Base-by-base conservation (phyloP, 1,140 invertebrate genomes). In the Lordiphosa mommai region DNA sequence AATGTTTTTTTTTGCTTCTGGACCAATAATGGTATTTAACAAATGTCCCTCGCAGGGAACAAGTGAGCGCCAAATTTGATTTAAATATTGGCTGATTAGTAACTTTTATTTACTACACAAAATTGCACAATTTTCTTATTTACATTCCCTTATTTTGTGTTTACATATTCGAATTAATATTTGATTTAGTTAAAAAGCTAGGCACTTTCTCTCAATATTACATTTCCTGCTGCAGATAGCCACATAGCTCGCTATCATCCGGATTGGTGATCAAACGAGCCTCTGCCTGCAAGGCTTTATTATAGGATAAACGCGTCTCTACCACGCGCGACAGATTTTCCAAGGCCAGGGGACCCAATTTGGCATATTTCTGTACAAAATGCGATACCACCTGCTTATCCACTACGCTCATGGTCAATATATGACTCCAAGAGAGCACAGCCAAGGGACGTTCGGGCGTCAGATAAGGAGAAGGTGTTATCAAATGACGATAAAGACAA, bases 401-500 rank as follows among this genome's bases (percentile, higher is more conserved):
- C 0, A 95, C 92, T 27, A 91, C 91, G 2, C 93, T 93, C 94
- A 96, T 95, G 52, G 92, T 90, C 9, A 96, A 82, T 46, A 91
- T 90, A 76, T 92, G 92, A 13, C 95, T 94, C 95, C 95, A 96
- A 1, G 94, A 90, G 2, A 96, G 87, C 61, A 97, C 72, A 2
- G 93, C 95, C 2, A 96, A 86, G 0, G 95, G 95, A 92, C 93
- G 90, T 16, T 93, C 90, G 29, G 88, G 72, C 29, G 90, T 88
- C 2, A 97, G 77, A 12, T 91, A 63, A 65, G 90, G 92, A 51
- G 93, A 94, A 0, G 96, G 94, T 3, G 95, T 94, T 44, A 97
- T 96, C 0, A 97, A 89, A 86, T 97, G 94, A 47, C 95, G 91
- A 61, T 94, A 92, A 0, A 97, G 80, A 88, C 96, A 98, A 1